Evolutionary conservation across 2,888 invertebrate species (phyloP).

Genomic region (Chloroclysta siterata): DNA sequence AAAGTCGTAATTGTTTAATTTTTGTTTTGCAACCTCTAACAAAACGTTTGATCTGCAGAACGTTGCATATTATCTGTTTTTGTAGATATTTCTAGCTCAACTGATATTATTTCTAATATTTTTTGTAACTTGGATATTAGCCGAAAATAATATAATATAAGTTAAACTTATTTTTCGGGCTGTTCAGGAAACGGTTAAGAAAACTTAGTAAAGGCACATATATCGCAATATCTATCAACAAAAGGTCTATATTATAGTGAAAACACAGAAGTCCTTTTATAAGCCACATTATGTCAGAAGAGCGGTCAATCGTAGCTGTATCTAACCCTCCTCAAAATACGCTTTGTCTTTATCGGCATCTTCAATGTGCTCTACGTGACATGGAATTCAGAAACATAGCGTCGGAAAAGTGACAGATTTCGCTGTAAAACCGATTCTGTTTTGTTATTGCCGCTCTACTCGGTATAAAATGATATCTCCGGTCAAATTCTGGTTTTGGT

Average conservation of each 20-base stretch:
- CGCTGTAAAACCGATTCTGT: conserved; percentile 1
- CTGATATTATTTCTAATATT: too few species aligned
- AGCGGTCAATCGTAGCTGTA: conserved; percentile 32
- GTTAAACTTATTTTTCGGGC: too few species aligned
- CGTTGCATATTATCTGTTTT: too few species aligned
- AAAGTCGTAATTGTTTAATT: too few species aligned
- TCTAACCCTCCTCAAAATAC: conserved; percentile 50
- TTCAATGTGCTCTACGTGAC: conserved; percentile 23
- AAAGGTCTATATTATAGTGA: background rate
- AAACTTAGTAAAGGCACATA: too few species aligned
- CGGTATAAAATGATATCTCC: background rate
- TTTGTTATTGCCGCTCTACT: background rate
- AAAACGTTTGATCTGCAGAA: too few species aligned
- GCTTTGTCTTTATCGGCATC: conserved; percentile 51
- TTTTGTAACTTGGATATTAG: too few species aligned
- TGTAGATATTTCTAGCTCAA: too few species aligned
- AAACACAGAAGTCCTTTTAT: background rate
- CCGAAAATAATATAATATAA: too few species aligned
- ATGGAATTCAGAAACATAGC: conserved; percentile 5
- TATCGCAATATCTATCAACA: too few species aligned
- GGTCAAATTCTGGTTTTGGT: background rate
- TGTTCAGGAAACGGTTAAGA: too few species aligned
- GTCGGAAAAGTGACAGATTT: conserved; percentile 27
- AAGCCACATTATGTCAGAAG: conserved; percentile 4
- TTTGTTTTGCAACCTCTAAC: too few species aligned